Evolutionary conservation across 1,140 invertebrate genomes (phyloP), one percentile per base, ranked within the genome.

Genomic region (Saccostrea echinata): DNA sequence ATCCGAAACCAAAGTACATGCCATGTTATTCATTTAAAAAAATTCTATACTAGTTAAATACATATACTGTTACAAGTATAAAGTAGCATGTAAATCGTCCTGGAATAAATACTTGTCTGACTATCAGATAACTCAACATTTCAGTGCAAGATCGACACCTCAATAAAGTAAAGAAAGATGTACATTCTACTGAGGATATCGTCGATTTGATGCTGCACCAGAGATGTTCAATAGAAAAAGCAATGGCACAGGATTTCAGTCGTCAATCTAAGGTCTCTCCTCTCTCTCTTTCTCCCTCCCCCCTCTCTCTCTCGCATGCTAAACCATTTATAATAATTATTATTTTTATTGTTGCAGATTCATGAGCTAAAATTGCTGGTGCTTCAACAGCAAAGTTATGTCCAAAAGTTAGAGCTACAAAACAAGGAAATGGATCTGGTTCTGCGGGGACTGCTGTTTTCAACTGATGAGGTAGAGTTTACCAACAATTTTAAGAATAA

Each of bases 181-280:
- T 27, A 27, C 27, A 27, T 16, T 76, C 68, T 33, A 76, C 68
- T 12, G 68, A 76, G 27, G 27, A 76, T 76, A 76, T 76, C 18
- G 68, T 76, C 68, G 27, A 27, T 33, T 11, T 76, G 27, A 76
- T 76, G 68, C 68, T 76, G 24, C 68, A 76, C 13, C 68, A 76
- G 43, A 68, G 84, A 85, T 85, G 84, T 85, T 61, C 61, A 51
- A 33, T 68, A 13, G 84, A 85, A 71, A 61, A 85, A 43, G 84
- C 84, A 51, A 85, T 85, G 84, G 84, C 84, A 3, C 21, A 71
- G 4, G 84, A 85, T 85, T 85, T 85, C 84, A 68, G 57, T 30
- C 61, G 84, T n/a, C 84, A 85, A n/a, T 68, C 68, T 18, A 85
- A 85, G 61, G 84, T 85, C 0, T 68, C 11, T 55, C 27, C 64